A percentile compares a stretch with the other conserved stretches of the same genome.
These are phyloP conservation scores for Hyles euphorbiae DNA, from an alignment of 1,140 invertebrate species.

Conservation along the genomic window DNA sequence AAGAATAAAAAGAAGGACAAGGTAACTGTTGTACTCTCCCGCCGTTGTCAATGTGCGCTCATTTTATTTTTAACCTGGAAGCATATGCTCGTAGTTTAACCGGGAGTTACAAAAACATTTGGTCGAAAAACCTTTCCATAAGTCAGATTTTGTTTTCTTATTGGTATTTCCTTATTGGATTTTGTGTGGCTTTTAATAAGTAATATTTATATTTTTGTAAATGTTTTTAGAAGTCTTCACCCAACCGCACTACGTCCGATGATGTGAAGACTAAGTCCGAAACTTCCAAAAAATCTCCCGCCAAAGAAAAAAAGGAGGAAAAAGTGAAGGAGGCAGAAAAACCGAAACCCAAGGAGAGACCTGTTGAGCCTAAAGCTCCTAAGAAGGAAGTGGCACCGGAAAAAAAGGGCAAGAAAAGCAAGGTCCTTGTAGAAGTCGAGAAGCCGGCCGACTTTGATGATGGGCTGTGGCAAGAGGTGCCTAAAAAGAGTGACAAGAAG, in stretches of 20 bases:
- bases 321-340: constrained; percentile 62
- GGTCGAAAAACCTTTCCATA: too few species aligned
- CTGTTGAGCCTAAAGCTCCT: constrained; percentile 49
- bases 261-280: constrained; percentile 67
- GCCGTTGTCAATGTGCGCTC: constrained; percentile 37
- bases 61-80: constrained; percentile 70
- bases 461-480: constrained; percentile 84
- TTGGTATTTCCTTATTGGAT: not conserved
- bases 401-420: constrained; percentile 71
- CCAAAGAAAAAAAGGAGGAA: constrained; percentile 69
- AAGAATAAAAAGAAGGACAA: constrained; percentile 84
- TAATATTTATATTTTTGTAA: not conserved
- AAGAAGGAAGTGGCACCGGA: constrained; percentile 71
- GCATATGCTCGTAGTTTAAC: constrained; percentile 41
- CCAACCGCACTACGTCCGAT: constrained; percentile 68
- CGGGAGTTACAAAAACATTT: constrained; percentile 22
- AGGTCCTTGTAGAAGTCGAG: constrained; percentile 73
- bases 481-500: constrained; percentile 79
- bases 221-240: constrained; percentile 65
- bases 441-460: constrained; percentile 85
- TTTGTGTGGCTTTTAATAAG: too few species aligned
- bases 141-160: not conserved
- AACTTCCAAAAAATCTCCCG: constrained; percentile 61
- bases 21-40: constrained; percentile 65
- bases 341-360: constrained; percentile 57